Evolutionary conservation across 1,140 invertebrate genomes (phyloP).

Genomic region (Asbolus verrucosus): DNA sequence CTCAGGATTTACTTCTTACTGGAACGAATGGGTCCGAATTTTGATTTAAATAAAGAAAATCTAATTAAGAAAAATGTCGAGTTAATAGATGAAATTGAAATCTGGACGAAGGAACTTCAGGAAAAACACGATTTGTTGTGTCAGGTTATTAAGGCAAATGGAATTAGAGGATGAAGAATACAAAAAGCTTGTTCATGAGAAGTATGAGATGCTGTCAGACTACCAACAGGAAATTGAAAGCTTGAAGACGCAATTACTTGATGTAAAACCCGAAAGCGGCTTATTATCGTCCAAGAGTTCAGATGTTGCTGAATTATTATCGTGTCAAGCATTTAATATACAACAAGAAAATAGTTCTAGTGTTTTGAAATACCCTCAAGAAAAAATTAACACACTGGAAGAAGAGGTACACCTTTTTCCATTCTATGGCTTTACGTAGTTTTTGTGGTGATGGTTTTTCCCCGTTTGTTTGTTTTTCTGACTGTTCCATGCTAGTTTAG

Average conservation of each 20-base stretch:
- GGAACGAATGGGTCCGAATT: conserved; percentile 79
- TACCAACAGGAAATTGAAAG: conserved; percentile 62
- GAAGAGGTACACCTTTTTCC: conserved; percentile 46
- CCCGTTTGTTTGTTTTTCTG: conserved; percentile 6
- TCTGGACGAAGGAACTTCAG: conserved; percentile 79
- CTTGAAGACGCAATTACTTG: conserved; percentile 55
- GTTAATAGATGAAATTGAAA: conserved; percentile 83
- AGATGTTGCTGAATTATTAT: conserved; percentile 40
- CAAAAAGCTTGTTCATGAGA: conserved; percentile 57
- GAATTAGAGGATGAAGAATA: conserved; percentile 68
- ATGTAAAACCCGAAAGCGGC: conserved; percentile 47
- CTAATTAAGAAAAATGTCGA: conserved; percentile 81
- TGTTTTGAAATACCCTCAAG: conserved; percentile 42
- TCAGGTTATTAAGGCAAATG: conserved; percentile 84
- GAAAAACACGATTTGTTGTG: conserved; percentile 87
- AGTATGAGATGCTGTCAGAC: conserved; percentile 61
- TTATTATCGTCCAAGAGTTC: conserved; percentile 41
- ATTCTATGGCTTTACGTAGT: background rate
- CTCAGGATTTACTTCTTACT: conserved; percentile 91
- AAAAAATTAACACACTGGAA: conserved; percentile 48
- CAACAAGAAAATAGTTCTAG: conserved; percentile 29
- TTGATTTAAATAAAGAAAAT: conserved; percentile 71
- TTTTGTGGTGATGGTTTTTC: conserved; percentile 27
- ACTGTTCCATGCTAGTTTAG: too few relatives aligned
- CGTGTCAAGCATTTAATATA: conserved; percentile 21